Base-by-base conservation (phyloP, 2,888 invertebrate species). In the Ophion costatus region DNA sequence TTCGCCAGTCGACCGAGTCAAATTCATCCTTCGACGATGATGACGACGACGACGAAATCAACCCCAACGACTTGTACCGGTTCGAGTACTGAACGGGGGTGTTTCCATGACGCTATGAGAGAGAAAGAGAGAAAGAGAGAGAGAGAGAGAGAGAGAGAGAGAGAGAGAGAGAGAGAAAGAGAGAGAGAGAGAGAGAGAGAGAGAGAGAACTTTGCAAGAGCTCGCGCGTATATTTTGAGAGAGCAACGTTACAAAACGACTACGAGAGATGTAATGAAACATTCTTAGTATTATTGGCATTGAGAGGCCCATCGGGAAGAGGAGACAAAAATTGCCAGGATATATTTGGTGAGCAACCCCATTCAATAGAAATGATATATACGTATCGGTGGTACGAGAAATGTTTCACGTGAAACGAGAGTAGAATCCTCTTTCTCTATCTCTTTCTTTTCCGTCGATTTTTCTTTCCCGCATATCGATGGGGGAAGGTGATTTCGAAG, bases 261-360 rank as follows among this genome's bases (percentile, higher is more conserved):
- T 89, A 87, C 86, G 89, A 86, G 87, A 90, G 88, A 90, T 92
- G 90, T 92, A 93, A 93, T 92, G 92, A 93, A 93, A 91, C 91
- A 90, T 90, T 93, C 91, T 92, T 90, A 91, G 88, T 88, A 87
- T 89, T 89, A 89, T 90, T 90, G 88, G 85, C 85, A 88, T 88
- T 84, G 86, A 86, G 82, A 84, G 83, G 81, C 80, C 77, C 80
- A 79, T 80, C 71, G 80, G 73, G 59, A 73, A 71, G 73, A 67
- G 70, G 70, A 57, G 45, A 75, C 69, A 59, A 59, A 59, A 59
- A 59, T 59, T 11, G 42, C 70, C 69, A 56, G 71, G 22, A 71
- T 63, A 33, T 22, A 69, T 56, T 71, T 70, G 64, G 84, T 84
- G 84, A 81, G 78, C 74, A 78, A 78, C 67, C 73, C 59, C 59